These are phyloP conservation scores for Scortum barcoo DNA, from an alignment of 2,113 vertebrate species.

Conservation along the genomic window DNA sequence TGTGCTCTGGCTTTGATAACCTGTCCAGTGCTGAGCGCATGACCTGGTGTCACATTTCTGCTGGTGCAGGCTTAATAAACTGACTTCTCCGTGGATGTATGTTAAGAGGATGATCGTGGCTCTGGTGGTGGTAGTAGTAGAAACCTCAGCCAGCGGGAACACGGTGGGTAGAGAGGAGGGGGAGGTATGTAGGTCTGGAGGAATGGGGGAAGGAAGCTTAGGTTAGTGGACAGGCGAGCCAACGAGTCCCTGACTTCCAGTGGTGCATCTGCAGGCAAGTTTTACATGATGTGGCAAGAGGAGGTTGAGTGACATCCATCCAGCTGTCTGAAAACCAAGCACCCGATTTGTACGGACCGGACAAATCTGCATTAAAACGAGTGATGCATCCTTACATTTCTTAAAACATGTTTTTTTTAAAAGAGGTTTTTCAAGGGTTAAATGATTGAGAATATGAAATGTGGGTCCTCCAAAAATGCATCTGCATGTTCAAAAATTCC, in stretches of 20 bases:
- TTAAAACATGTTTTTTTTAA: not conserved
- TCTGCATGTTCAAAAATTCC: no score
- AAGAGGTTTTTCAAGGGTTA: not conserved
- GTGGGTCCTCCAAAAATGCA: not conserved
- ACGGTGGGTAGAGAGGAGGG: constrained; percentile 30
- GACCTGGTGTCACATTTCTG: constrained; percentile 53
- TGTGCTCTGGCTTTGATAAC: not conserved
- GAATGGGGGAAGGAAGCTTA: constrained; percentile 61
- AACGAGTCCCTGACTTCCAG: constrained; percentile 25
- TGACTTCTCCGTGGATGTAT: constrained; percentile 1
- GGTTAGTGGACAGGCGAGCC: constrained; percentile 12
- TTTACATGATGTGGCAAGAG: not conserved
- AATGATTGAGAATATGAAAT: not conserved
- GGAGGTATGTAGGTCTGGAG: constrained; percentile 40
- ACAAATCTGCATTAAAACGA: not conserved
- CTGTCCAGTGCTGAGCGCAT: not conserved
- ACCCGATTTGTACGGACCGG: not conserved
- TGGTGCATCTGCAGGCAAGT: not conserved
- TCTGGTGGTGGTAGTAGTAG: constrained; percentile 49
- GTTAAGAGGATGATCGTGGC: constrained; percentile 15
- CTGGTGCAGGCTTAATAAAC: not conserved
- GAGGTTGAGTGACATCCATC: not conserved
- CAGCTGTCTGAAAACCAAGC: constrained; percentile 1
- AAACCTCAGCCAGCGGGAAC: constrained; percentile 37
- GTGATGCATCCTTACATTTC: not conserved